These are phyloP conservation scores for Sakesphorus luctuosus DNA, from an alignment of 2,113 vertebrate genomes.

Conservation along the genomic window DNA sequence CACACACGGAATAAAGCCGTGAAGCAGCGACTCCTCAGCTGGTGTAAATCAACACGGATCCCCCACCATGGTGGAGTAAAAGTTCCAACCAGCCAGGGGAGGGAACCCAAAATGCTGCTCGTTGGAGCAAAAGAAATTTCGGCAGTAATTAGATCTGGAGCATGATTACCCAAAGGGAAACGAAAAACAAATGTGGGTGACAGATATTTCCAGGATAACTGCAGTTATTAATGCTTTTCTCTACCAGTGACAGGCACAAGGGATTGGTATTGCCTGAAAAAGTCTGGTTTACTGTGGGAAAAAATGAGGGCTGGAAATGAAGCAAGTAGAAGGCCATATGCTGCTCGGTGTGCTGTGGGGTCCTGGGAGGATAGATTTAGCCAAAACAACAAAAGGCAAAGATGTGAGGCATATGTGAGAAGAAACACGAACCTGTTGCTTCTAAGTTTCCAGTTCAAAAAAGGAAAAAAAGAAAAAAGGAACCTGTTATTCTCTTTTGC, in stretches of 20 bases:
- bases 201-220: conserved; percentile 70
- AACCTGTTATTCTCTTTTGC: background rate
- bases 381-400: conserved; percentile 66
- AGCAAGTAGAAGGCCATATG: conserved; percentile 67
- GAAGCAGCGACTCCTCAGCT: background rate
- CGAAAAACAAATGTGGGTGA: conserved; percentile 65
- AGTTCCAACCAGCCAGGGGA: background rate
- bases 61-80: background rate
- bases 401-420: conserved; percentile 53
- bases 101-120: conserved; percentile 30
- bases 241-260: conserved; percentile 57
- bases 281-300: conserved; percentile 63
- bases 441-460: background rate
- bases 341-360: conserved; percentile 35
- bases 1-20: background rate
- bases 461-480: background rate
- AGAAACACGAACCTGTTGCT: conserved; percentile 61
- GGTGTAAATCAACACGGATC: background rate
- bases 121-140: conserved; percentile 51
- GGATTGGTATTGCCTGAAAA: conserved; percentile 65
- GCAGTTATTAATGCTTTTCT: conserved; percentile 71
- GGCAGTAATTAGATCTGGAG: conserved; percentile 70
- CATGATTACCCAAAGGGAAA: conserved; percentile 62
- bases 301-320: conserved; percentile 61
- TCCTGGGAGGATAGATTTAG: conserved; percentile 50